These are phyloP conservation scores for Xiphorhynchus elegans DNA, from an alignment of 2,113 vertebrate genomes.

Conservation along the genomic window DNA sequence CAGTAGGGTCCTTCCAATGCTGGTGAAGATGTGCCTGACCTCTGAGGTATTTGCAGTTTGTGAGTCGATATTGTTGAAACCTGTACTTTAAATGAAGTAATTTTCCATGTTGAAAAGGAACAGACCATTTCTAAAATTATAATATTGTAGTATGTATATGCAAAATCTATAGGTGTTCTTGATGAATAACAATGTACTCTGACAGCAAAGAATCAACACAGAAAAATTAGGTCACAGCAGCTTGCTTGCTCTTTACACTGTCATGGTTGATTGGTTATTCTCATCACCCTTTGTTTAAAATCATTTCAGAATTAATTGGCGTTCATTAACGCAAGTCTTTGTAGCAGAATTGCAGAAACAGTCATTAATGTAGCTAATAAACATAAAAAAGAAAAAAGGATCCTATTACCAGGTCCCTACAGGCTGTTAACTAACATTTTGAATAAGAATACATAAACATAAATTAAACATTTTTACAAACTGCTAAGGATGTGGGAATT, in stretches of 20 bases:
- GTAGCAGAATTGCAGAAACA: slow-evolving; percentile 83
- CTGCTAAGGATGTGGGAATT: slow-evolving; percentile 78
- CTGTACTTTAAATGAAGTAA: not conserved
- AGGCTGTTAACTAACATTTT: slow-evolving; percentile 84
- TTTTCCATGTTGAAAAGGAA: not conserved
- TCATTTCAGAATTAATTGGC: slow-evolving; percentile 87
- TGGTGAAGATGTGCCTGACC: not conserved
- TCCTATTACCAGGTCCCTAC: slow-evolving; percentile 82
- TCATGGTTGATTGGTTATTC: slow-evolving; percentile 85
- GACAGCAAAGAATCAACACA: slow-evolving; percentile 72
- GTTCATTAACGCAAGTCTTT: slow-evolving; percentile 85
- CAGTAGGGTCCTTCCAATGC: not conserved
- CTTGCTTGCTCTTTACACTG: slow-evolving; percentile 77
- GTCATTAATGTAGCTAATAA: slow-evolving; percentile 88
- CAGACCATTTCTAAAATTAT: not conserved
- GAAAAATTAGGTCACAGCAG: slow-evolving; percentile 81
- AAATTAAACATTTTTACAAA: slow-evolving; percentile 84
- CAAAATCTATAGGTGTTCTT: slow-evolving; percentile 66
- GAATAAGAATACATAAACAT: slow-evolving; percentile 84
- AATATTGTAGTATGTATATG: not conserved
- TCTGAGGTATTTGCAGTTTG: not conserved
- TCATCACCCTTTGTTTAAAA: slow-evolving; percentile 89
- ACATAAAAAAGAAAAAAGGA: slow-evolving; percentile 85
- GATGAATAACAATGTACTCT: slow-evolving; percentile 61
- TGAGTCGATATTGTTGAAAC: not conserved